phyloP scores from a whole-genome alignment of 2,113 vertebrate species.

The Acrocephalus kingi region DNA sequence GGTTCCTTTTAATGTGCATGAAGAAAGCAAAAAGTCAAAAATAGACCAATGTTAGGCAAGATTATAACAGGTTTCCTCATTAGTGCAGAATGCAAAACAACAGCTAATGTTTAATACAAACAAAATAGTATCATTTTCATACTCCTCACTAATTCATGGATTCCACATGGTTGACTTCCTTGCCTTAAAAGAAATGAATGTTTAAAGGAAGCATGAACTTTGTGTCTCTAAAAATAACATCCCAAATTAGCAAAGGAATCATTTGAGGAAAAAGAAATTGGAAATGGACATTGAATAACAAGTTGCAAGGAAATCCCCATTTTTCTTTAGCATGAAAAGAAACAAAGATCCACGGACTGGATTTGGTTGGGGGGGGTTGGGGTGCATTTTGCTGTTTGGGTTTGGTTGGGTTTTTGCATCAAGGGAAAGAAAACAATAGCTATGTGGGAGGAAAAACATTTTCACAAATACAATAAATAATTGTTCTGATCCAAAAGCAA shows the following conservation, averaged over 20 bases:
- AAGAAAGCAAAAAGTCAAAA: not conserved
- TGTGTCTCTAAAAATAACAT: not conserved
- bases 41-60: not conserved
- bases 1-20: not conserved
- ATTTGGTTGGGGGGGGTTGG: not conserved
- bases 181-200: constrained; percentile 30
- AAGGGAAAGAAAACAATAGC: not conserved
- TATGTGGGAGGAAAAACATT: not conserved
- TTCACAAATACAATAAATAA: constrained; percentile 66
- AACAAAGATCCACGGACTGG: not conserved
- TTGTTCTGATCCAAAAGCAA: constrained; percentile 26
- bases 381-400: not conserved
- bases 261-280: not conserved
- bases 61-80: not conserved
- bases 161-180: constrained; percentile 4
- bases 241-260: not conserved
- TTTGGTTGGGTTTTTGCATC: not conserved
- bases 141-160: not conserved
- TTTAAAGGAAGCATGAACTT: not conserved
- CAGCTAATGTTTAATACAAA: constrained; percentile 33
- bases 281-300: not conserved
- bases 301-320: constrained; percentile 8
- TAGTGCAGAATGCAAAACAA: constrained; percentile 39
- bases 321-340: not conserved
- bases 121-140: constrained; percentile 6